Base-by-base conservation (phyloP, 2,888 invertebrate species). In the Saturnia pavonia region DNA sequence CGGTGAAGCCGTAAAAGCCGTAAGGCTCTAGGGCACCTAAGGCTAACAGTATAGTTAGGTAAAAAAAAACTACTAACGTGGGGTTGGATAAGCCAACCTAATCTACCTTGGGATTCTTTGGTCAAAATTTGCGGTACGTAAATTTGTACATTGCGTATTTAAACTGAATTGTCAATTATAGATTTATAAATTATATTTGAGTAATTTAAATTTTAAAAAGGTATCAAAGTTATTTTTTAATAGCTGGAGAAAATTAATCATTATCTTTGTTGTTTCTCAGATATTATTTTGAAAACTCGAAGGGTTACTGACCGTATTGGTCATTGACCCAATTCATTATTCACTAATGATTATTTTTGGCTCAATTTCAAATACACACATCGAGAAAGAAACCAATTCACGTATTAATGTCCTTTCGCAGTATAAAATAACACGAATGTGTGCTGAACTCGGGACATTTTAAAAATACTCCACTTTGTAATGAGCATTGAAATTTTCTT, bases 301-400 rank as follows among this genome's bases (percentile, higher is more conserved):
- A 79, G 85, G 84, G 81, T 85, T 82, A 77, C 74, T 79, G 86
- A 85, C 83, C 87, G 78, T 71, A 72, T 77, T 78, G 80, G 78
- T 75, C 81, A 75, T 81, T 83, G 75, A 76, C 79, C 77, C 76
- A 77, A 80, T 79, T 79, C 78, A 74, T 74, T 77, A 75, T 75
- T 71, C 74, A 72, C 74, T 67, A 70, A 73, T 71, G 72, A 73
- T 69, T 4, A 70, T 54, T 74, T 84, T 87, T 90, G 90, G 90
- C 89, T 70, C 72, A 73, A 79, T 79, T 80, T 87, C 90, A 89
- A 88, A 80, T 70, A 72, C 76, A 80, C 69, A 72, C 76, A 81
- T 74, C 76, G 73, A 77, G 74, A 80, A 80, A 79, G 78, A 73
- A 7, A 19, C 72, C 71, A 74, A 79, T 78, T 73, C 74, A 74